phyloP scores from a whole-genome alignment of 1,140 invertebrate species.

The Plodia interpunctella region DNA sequence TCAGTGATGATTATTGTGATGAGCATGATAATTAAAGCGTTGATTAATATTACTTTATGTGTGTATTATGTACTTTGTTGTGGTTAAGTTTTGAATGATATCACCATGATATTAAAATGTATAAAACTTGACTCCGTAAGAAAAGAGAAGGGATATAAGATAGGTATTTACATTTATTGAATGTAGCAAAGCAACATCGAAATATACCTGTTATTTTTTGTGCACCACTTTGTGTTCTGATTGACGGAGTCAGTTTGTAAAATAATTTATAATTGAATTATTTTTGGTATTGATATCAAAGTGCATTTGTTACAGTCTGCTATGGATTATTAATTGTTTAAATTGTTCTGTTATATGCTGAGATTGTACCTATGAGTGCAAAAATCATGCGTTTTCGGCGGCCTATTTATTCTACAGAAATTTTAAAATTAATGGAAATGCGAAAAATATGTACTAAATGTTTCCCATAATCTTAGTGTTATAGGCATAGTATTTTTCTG shows the following conservation, averaged over 20 bases:
- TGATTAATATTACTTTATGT: slow-evolving; percentile 18
- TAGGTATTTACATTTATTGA: no score
- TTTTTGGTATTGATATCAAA: slow-evolving; percentile 38
- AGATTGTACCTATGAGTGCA: slow-evolving; percentile 32
- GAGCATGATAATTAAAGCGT: slow-evolving; percentile 28
- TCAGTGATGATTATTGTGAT: slow-evolving; percentile 50
- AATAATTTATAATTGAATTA: slow-evolving; percentile 22
- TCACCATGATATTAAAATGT: slow-evolving; percentile 36
- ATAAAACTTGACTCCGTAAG: neutral
- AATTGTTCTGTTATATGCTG: slow-evolving; percentile 48
- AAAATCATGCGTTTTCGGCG: slow-evolving; percentile 23
- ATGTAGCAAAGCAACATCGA: no score
- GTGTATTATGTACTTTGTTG: slow-evolving; percentile 21
- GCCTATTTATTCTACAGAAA: slow-evolving; percentile 42
- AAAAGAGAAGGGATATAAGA: neutral
- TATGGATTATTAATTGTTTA: slow-evolving; percentile 42
- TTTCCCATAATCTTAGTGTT: neutral
- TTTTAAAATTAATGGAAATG: slow-evolving; percentile 5
- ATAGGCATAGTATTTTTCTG: no score
- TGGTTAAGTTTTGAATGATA: slow-evolving; percentile 37
- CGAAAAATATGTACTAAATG: neutral
- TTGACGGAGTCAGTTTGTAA: neutral
- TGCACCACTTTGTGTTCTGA: no score
- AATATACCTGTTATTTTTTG: no score
- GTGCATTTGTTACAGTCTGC: slow-evolving; percentile 62